A percentile compares a stretch with the other conserved stretches of the same genome.
phyloP scores from a whole-genome alignment of 2,888 invertebrate species.

The Tricholauxania praeusta region DNA sequence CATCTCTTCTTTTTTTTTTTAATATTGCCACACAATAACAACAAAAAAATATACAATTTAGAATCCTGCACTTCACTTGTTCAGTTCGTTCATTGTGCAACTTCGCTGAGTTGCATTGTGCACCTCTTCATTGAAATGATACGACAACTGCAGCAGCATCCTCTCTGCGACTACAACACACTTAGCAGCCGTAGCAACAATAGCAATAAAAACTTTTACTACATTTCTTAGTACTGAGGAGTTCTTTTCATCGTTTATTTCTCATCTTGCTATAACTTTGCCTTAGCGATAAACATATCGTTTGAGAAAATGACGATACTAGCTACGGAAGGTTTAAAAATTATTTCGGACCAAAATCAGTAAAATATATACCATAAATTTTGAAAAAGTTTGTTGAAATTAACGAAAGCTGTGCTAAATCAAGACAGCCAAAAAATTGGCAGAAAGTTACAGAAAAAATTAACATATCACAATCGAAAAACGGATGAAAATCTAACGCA shows the following conservation, averaged over 20 bases:
- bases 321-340: too few species aligned
- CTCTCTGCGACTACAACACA: not conserved
- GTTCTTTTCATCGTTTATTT: not conserved
- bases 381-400: too few species aligned
- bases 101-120: slow-evolving; percentile 13
- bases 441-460: too few species aligned
- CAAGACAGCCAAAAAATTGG: too few species aligned
- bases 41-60: not conserved
- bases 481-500: too few species aligned
- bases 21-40: not conserved
- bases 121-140: slow-evolving; percentile 12
- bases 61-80: not conserved
- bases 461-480: too few species aligned
- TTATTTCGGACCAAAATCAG: too few species aligned
- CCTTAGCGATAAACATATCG: too few species aligned
- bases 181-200: not conserved
- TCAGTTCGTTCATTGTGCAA: slow-evolving; percentile 7
- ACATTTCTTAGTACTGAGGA: not conserved
- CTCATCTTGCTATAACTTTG: not conserved
- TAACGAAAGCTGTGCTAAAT: too few species aligned
- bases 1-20: slow-evolving; percentile 3
- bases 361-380: too few species aligned
- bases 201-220: slow-evolving; percentile 8
- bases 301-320: too few species aligned
- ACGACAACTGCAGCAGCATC: slow-evolving; percentile 1